Base-by-base conservation (phyloP, 2,113 vertebrate genomes). In the Sphaerodactylus townsendi region DNA sequence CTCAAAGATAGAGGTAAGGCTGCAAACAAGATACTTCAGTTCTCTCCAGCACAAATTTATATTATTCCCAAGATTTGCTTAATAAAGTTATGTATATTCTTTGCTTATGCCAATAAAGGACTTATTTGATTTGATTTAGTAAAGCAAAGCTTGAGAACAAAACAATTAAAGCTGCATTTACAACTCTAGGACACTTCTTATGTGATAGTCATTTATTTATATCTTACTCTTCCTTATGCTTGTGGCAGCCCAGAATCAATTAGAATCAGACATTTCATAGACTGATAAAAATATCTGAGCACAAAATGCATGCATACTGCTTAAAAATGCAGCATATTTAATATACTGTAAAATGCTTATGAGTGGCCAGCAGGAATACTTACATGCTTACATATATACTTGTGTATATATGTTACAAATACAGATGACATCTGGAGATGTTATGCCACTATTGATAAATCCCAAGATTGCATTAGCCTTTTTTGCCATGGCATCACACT, bases 1-100 rank as follows among this genome's bases (percentile, higher is more conserved):
- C 84, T 82, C 78, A n/a, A 0, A 75, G 84, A 59, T 71, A 83
- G 74, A 89, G 62, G 6, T 15, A 85, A 86, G 30, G 2, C 19
- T 85, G 35, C 19, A 25, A 3, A 11, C 33, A 0, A 80, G 84
- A 73, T 62, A 37, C 0, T 82, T n/a, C 62, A 78, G 79, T 85
- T 1, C 5, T 90, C 88, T 69, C 3, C 5, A 50, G 15, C 59
- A 44, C 56, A 84, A 56, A 84, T 59, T 3, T 66, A 15, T 46
- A 37, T 53, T 23, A 23, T 83, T 19, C 59, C 19, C 71, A 66
- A 76, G 33, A 83, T 28, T 68, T 46, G 68, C 53, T 75, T 53
- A 83, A 25, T 19, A 48, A 83, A 84, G 48, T n/a, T n/a, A n/a
- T n/a, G n/a, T n/a, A n/a, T n/a, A n/a, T n/a, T n/a, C n/a, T n/a